A percentile compares a stretch with the other conserved stretches of the same genome.
These are phyloP conservation scores for Sisyra terminalis DNA, from an alignment of 2,888 invertebrate genomes.

Conservation along the genomic window DNA sequence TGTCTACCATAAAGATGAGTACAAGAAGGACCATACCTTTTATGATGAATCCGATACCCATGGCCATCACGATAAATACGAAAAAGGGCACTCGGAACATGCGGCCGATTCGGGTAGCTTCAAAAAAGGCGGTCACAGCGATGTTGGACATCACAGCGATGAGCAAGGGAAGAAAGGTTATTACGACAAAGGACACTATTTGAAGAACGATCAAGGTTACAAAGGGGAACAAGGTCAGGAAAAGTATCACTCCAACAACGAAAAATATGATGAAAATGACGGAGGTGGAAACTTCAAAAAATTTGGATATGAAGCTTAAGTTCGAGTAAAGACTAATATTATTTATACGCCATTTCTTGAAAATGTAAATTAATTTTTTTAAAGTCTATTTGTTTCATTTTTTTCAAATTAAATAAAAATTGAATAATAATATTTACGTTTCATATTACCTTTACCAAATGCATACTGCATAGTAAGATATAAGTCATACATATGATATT, in stretches of 20 bases:
- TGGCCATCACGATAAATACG: constrained; percentile 48
- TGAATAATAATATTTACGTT: no score
- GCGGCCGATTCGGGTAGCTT: constrained; percentile 35
- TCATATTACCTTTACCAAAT: no score
- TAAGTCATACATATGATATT: no score
- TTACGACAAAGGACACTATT: constrained; percentile 37
- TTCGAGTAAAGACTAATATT: no score
- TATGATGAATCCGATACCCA: constrained; percentile 53
- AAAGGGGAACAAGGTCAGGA: constrained; percentile 38
- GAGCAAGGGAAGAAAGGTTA: constrained; percentile 38
- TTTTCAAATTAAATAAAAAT: no score
- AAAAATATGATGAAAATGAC: constrained; percentile 36
- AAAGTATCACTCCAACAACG: constrained; percentile 33
- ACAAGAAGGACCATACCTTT: constrained; percentile 59
- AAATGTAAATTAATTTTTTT: no score
- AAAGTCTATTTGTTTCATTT: no score
- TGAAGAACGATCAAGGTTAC: constrained; percentile 35
- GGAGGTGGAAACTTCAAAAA: constrained; percentile 31
- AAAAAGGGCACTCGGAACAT: constrained; percentile 35
- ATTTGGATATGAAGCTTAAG: constrained; percentile 26
- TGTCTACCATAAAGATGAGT: constrained; percentile 59
- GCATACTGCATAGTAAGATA: no score
- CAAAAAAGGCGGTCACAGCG: constrained; percentile 36
- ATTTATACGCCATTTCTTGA: no score
- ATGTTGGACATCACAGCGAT: constrained; percentile 33